Base-by-base conservation (phyloP, 2,888 invertebrate species). In the Panopea generosa region DNA sequence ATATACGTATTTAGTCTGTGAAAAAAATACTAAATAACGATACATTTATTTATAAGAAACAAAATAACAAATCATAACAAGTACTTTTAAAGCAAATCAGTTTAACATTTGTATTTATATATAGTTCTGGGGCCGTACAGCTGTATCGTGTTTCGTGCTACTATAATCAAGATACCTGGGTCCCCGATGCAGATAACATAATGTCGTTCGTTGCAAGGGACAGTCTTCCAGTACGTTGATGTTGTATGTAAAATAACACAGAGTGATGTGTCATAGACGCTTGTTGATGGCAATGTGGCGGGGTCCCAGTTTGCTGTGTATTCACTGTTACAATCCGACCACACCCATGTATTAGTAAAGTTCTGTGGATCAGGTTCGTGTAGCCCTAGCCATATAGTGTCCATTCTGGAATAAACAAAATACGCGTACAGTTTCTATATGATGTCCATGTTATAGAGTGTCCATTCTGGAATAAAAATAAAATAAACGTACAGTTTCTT, bases 331-430 rank as follows among this genome's bases (percentile, higher is more conserved):
- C 75, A 75, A 50, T 75, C 65, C 18, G 75, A 59, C 75, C 75
- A 75, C 6, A 65, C 65, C 38, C 75, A 14, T 11, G 59, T 55
- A 47, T 65, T 45, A 16, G 69, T 18, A 27, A 69, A 62, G 22
- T 53, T 60, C 9, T 53, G 14, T 0, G 75, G 69, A 24, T 63
- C 59, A 0, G 75, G 69, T 29, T 69, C 65, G 24, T 75, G 75
- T 2, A 67, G 52, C 0, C 75, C 69, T 0, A 75, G 22, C 75
- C 75, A 75, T 47, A 75, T 27, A 11, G 18, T 22, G 1, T 56
- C 47, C 45, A 55, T 68, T 11, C 74, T 74, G 27, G 18, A 26
- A 61, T 2, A 16, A 24, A 20, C 16, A 16, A 22, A 22, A 2
- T 16, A 3, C 3, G 24, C 16, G n/a, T n/a, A n/a, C n/a, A n/a